Percentiles rank a stretch among this genome's conserved stretches.
phyloP scores from a whole-genome alignment of 1,140 invertebrate species.

The Calycopis cecrops region DNA sequence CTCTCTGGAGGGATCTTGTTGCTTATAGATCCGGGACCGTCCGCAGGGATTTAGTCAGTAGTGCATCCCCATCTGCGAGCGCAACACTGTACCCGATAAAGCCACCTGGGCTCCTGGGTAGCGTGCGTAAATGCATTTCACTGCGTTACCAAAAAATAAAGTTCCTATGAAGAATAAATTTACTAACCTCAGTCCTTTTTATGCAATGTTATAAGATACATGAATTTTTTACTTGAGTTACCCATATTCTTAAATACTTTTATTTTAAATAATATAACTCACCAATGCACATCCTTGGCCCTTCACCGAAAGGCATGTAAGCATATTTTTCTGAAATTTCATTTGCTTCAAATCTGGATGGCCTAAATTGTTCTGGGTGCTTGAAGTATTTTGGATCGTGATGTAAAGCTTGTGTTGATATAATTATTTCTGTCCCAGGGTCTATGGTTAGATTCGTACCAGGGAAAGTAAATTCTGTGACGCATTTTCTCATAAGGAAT shows the following conservation, averaged over 20 bases:
- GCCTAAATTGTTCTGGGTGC: background rate
- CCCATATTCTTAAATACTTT: background rate
- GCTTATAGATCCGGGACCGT: too few relatives aligned
- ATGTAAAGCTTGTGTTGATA: background rate
- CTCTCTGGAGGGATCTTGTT: too few relatives aligned
- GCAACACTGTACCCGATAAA: too few relatives aligned
- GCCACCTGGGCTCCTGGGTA: too few relatives aligned
- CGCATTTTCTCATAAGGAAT: background rate
- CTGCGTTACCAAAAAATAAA: too few relatives aligned
- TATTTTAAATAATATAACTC: background rate
- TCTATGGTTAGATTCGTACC: background rate
- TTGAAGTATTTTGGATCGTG: constrained; percentile 7
- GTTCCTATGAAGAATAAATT: too few relatives aligned
- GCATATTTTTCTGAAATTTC: background rate
- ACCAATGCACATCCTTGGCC: constrained; percentile 7
- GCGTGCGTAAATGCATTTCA: too few relatives aligned
- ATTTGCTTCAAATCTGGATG: constrained; percentile 2
- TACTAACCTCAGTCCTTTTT: too few relatives aligned
- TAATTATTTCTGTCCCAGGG: background rate
- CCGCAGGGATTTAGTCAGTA: too few relatives aligned
- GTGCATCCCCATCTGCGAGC: too few relatives aligned
- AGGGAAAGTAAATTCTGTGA: background rate
- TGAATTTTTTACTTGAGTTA: background rate
- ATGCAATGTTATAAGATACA: background rate
- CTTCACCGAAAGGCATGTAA: constrained; percentile 5